A percentile compares a stretch with the other conserved stretches of the same genome.
These are phyloP conservation scores for Syrmaticus mikado DNA, from an alignment of 2,113 vertebrate genomes.

Conservation along the genomic window DNA sequence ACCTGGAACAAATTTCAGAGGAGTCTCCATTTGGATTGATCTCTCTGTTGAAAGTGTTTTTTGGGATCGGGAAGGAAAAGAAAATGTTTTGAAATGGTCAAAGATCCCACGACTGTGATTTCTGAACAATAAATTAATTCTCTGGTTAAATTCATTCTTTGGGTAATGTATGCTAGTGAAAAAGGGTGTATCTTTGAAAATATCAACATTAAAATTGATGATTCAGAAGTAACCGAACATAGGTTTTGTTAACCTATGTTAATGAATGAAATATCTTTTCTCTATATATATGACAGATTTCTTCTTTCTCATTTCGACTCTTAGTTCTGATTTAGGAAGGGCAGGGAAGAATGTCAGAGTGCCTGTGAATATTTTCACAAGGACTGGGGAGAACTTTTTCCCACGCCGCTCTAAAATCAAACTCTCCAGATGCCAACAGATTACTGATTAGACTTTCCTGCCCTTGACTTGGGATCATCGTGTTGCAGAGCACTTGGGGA, in stretches of 20 bases:
- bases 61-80: background rate
- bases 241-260: background rate
- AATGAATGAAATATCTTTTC: background rate
- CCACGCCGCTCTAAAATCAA: background rate
- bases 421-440: conserved; percentile 17
- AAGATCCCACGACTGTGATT: background rate
- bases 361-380: conserved; percentile 11
- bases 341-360: background rate
- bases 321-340: background rate
- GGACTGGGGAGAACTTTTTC: conserved; percentile 22
- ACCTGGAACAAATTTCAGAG: background rate
- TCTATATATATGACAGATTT: background rate
- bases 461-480: background rate
- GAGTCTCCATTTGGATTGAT: background rate
- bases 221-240: background rate
- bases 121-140: background rate
- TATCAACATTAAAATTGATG: background rate
- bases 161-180: background rate
- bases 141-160: background rate
- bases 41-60: background rate
- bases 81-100: conserved; percentile 9
- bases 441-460: conserved; percentile 34
- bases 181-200: background rate
- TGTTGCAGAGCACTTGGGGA: background rate
- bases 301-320: background rate